phyloP scores from a whole-genome alignment of 1,140 invertebrate species.

The Reticulitermes speratus region DNA sequence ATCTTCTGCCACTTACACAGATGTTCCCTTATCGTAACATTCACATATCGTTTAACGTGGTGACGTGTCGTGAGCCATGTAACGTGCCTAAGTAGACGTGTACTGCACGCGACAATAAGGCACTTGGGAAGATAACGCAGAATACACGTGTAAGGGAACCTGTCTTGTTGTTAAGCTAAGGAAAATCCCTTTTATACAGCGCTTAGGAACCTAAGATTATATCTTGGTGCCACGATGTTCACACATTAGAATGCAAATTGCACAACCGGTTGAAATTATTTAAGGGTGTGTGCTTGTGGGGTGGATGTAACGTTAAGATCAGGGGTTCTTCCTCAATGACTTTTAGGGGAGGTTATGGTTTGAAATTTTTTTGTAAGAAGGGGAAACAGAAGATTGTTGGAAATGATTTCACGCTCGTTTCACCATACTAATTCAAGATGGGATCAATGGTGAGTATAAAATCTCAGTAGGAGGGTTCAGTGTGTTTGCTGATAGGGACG shows the following conservation, averaged over 20 bases:
- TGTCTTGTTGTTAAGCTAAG: no score
- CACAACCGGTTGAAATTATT: conserved; percentile 6
- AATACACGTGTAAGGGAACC: no score
- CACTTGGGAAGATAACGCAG: no score
- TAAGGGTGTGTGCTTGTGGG: not conserved
- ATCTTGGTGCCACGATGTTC: not conserved
- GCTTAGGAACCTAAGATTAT: no score
- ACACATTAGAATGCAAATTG: conserved; percentile 19
- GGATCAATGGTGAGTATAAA: not conserved
- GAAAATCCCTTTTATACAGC: no score
- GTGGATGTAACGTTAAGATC: not conserved
- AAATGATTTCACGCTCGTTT: conserved; percentile 1
- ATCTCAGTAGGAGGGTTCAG: not conserved
- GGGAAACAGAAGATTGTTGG: not conserved
- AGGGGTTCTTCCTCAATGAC: conserved; percentile 1
- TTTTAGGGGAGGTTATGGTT: not conserved
- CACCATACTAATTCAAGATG: conserved; percentile 15
- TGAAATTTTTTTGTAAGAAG: not conserved
- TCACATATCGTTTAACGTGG: no score
- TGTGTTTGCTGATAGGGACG: not conserved
- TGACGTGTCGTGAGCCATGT: no score
- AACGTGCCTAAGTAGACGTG: no score
- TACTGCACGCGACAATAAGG: no score
- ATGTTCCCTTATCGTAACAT: no score
- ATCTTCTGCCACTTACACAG: no score